Evolutionary conservation across 1,140 invertebrate genomes (phyloP), one percentile per base, ranked within the genome.

Genomic region (Eueides isabella): DNA sequence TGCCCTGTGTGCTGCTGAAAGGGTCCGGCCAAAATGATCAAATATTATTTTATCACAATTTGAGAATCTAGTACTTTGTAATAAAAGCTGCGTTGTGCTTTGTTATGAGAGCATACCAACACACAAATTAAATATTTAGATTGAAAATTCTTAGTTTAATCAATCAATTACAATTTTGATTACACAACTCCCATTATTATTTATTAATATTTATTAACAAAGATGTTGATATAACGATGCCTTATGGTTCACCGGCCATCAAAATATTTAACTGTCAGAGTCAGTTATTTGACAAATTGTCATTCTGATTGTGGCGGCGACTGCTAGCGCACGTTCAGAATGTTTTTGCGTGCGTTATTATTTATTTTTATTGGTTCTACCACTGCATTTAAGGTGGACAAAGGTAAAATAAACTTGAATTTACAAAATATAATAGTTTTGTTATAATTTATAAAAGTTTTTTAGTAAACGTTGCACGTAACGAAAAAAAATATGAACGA

Each of bases 301-400:
- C 74, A 77, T 80, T 80, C 74, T 80, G 71, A 63, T 67, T 30
- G 38, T 35, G 44, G 68, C 65, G 68, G 76, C 67, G 41, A 44
- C 11, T 26, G 68, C 11, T 29, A 29, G 19, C 38, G 72, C 35
- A 61, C 61, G 77, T 76, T 41, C 69, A 77, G 63, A 65, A 81
- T 81, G 79, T 76, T 79, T 69, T 67, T 69, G 38, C 55, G 41
- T 12, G 41, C 55, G 2, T 38, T 73, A 63, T 70, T 76, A 61
- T 79, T 38, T 71, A 41, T 76, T 65, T 73, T 33, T 66, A 35
- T 73, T 41, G 68, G 64, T 11, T 67, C 71, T 48, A 28, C 63
- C 19, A 55, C 71, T 33, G 77, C 71, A 9, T 41, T 74, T 35
- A 63, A 67, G 19, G 35, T 79, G 5, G 64, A 79, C 23, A 79